These are phyloP conservation scores for Perizoma flavofasciatum DNA, from an alignment of 2,888 invertebrate species.

Conservation along the genomic window DNA sequence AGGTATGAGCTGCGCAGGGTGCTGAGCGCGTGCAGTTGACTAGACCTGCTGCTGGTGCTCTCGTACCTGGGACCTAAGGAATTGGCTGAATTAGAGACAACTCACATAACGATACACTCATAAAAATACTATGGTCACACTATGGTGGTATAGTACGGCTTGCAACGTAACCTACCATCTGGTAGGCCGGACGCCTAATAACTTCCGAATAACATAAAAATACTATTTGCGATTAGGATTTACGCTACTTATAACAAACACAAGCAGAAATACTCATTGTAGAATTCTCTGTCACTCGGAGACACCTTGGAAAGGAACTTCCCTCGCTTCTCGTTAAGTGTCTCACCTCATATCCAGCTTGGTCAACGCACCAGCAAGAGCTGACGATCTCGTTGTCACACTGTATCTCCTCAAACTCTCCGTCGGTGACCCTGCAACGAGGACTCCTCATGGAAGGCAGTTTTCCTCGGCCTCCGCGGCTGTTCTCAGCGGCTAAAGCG, in stretches of 20 bases:
- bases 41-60: constrained; percentile 85
- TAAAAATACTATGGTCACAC: too few relatives aligned
- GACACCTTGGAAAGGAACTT: too few relatives aligned
- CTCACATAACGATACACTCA: not conserved
- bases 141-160: too few relatives aligned
- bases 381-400: constrained; percentile 89
- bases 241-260: too few relatives aligned
- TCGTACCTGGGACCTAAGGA: constrained; percentile 87
- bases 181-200: too few relatives aligned
- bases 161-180: not conserved
- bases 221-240: too few relatives aligned
- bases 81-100: not conserved
- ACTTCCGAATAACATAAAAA: too few relatives aligned
- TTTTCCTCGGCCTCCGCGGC: constrained; percentile 85
- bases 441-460: constrained; percentile 87
- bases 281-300: too few relatives aligned
- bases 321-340: too few relatives aligned
- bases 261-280: too few relatives aligned
- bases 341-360: constrained; percentile 88
- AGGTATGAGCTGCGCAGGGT: constrained; percentile 91
- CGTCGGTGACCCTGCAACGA: constrained; percentile 87
- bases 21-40: constrained; percentile 88
- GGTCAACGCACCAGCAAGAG: constrained; percentile 93
- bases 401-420: constrained; percentile 90
- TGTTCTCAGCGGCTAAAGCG: constrained; percentile 77